These are phyloP conservation scores for Hirtodrosophila histrioides DNA, from an alignment of 2,888 invertebrate species.

Conservation along the genomic window DNA sequence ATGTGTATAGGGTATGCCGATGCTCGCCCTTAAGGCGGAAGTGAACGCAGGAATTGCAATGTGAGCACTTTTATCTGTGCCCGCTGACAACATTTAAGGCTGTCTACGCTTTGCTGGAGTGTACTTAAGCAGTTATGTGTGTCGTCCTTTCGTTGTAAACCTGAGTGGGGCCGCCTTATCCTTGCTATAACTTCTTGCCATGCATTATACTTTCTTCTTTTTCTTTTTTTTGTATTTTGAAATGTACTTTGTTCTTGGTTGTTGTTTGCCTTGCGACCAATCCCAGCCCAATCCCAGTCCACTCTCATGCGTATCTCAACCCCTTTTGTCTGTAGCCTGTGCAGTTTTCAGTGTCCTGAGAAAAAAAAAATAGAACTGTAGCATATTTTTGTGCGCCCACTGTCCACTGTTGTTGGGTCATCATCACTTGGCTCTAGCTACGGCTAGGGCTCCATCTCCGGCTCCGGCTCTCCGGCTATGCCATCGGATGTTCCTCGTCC, in stretches of 20 bases:
- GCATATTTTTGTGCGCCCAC: slow-evolving; percentile 36
- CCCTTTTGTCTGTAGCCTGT: slow-evolving; percentile 12
- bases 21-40: slow-evolving; percentile 46
- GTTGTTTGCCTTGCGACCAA: slow-evolving; percentile 25
- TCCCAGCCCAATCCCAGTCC: background rate
- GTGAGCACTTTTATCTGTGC: slow-evolving; percentile 70
- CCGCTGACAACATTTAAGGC: slow-evolving; percentile 65
- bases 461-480: slow-evolving; percentile 4
- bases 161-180: slow-evolving; percentile 38
- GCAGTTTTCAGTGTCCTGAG: background rate
- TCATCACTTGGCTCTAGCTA: slow-evolving; percentile 39
- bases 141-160: slow-evolving; percentile 11
- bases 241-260: slow-evolving; percentile 34
- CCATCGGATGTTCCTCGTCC: slow-evolving; percentile 1
- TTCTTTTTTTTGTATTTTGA: slow-evolving; percentile 23
- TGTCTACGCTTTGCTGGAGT: slow-evolving; percentile 50
- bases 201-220: slow-evolving; percentile 37
- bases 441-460: slow-evolving; percentile 5
- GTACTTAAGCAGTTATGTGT: slow-evolving; percentile 62
- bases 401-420: slow-evolving; percentile 41
- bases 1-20: slow-evolving; percentile 29
- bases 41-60: slow-evolving; percentile 64
- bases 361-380: slow-evolving; percentile 10
- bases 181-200: slow-evolving; percentile 50
- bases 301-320: background rate